Evolutionary conservation across 2,888 invertebrate genomes (phyloP), one percentile per base, ranked within the genome.

Genomic region (Griposia aprilina): DNA sequence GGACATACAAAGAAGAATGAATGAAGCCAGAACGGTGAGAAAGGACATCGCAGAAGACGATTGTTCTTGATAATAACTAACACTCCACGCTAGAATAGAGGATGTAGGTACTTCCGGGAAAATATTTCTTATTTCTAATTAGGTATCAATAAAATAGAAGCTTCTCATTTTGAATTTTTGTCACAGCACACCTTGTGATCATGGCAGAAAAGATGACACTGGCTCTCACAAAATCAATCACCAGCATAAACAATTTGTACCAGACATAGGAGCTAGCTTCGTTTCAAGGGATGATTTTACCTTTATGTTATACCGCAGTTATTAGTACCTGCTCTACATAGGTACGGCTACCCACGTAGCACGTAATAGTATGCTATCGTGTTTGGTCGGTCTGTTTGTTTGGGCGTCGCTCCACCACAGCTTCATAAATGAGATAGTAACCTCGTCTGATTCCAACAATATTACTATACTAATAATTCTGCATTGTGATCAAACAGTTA

Each of bases 351-450:
- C 30, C 45, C 70, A 57, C 30, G 30, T 36, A 73, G 60, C 70
- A 73, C 65, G 73, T 76, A 82, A 85, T 63, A 63, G 55, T 79
- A 82, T 71, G 63, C 36, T 84, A 60, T 84, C 76, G 74, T 89
- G 88, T 88, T 87, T 74, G 82, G 78, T 74, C 80, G 81, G 82
- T 80, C 52, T 78, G 63, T 91, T 90, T 90, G 85, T 90, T 90
- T 90, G 88, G 88, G 65, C 83, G 83, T 23, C 30, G 36, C 62
- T 36, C 36, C 60, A 4, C 10, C 77, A 71, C 87, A 88, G 91
- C 91, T 90, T 91, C 90, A 91, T 93, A 92, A 93, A 93, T 93
- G 91, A 92, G 90, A 93, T 93, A 93, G 93, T 90, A 92, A 92
- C 92, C 90, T 90, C 90, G 89, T 87, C 91, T 91, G 87, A 78